Base-by-base conservation (phyloP, 2,888 invertebrate genomes). In the Ectemnius cavifrons region DNA sequence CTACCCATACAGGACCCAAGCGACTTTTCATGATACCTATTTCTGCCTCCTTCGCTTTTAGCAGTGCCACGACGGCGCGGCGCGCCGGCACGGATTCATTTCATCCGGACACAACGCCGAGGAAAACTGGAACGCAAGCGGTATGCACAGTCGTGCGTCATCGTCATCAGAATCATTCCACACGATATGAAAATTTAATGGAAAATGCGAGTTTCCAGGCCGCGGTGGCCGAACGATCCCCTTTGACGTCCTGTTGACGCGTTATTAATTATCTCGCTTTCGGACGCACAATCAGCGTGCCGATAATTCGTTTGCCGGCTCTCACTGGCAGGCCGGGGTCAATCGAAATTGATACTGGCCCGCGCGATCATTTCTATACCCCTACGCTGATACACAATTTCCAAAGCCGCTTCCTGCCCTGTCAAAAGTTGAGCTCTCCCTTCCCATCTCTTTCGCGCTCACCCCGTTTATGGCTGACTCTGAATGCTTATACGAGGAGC, bases 241-340 rank as follows among this genome's bases (percentile, higher is more conserved):
- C 46, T 72, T 63, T 72, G 65, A 72, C 65, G 11, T 68, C 65
- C 72, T 67, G 47, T 58, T 58, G 57, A 47, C 61, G 57, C 65
- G 62, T 63, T 75, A 75, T 73, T 72, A 75, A 75, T 75, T 75
- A 75, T 68, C 67, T 46, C 65, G 45, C 64, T 68, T 57, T 64
- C 37, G 67, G 61, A 57, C 61, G 57, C 63, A 13, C 68, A 59
- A 75, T 67, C 59, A 61, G 58, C 45, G 68, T 14, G 60, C 20
- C 18, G 27, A 37, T 65, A 71, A 71, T 64, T 52, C 49, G 63
- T 52, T 64, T 57, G 59, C 28, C 28, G 13, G 16, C 11, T 37
- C 37, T 8, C 37, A 11, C 37, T 37, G 37, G 46, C 57, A 28
- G 20, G 18, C 60, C n/a, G n/a, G 18, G 63, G 67, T 23, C 18